phyloP scores from a whole-genome alignment of 1,140 invertebrate species.

The Drosophila suzukii region DNA sequence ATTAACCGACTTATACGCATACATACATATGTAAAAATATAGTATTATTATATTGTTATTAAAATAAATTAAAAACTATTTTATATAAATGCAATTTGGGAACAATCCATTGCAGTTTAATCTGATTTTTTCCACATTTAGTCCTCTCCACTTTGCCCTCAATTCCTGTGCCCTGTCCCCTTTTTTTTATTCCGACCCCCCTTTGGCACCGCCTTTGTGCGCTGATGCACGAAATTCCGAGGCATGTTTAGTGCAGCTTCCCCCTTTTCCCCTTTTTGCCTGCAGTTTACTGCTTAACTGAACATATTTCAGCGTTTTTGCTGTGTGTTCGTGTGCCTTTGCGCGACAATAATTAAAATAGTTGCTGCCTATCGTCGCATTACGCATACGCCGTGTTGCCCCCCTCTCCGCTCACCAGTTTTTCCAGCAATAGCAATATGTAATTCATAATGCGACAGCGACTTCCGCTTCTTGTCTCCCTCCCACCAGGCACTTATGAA shows the following conservation, averaged over 20 bases:
- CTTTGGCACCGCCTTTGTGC: conserved; percentile 19
- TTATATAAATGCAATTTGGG: no score
- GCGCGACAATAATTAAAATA: conserved; percentile 77
- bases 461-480: conserved; percentile 57
- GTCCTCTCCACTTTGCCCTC: conserved; percentile 13
- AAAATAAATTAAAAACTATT: not conserved
- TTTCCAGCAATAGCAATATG: conserved; percentile 33
- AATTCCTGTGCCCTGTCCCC: conserved; percentile 1
- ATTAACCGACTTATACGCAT: no score
- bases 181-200: conserved; percentile 3
- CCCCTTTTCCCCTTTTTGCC: not conserved
- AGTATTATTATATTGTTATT: no score
- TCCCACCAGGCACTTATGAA: conserved; percentile 72
- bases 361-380: conserved; percentile 75
- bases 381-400: conserved; percentile 62
- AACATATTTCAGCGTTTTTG: conserved; percentile 43
- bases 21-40: no score
- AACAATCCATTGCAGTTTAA: not conserved
- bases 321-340: conserved; percentile 29
- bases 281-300: conserved; percentile 34
- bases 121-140: conserved; percentile 4
- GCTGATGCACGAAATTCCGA: conserved; percentile 30
- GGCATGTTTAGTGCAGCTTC: conserved; percentile 21
- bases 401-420: not conserved
- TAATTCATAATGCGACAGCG: conserved; percentile 78